phyloP scores from a whole-genome alignment of 2,797 vertebrate genomes.

The Phoxinus dragarum region DNA sequence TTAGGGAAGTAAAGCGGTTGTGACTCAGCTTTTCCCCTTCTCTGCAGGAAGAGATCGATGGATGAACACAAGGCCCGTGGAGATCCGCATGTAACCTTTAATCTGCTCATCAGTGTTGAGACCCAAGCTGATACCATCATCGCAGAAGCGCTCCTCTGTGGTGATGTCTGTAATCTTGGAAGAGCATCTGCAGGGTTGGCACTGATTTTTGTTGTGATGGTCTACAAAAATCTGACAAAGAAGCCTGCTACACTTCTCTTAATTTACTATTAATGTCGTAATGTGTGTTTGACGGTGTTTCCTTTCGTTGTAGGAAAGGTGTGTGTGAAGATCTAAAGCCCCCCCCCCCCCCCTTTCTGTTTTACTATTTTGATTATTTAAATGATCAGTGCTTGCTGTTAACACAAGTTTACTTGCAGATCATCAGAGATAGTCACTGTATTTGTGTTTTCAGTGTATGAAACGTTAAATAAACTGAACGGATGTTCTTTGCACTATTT shows the following conservation, averaged over 20 bases:
- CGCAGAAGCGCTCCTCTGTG: slow-evolving; percentile 41
- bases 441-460: no score
- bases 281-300: not conserved
- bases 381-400: no score
- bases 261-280: not conserved
- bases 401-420: no score
- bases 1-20: no score
- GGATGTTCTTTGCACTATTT: no score
- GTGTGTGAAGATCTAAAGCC: no score
- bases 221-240: slow-evolving; percentile 58
- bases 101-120: not conserved
- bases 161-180: slow-evolving; percentile 56
- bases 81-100: not conserved
- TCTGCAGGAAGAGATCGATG: no score
- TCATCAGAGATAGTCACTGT: no score
- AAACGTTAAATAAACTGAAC: no score
- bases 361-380: no score
- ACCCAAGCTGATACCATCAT: slow-evolving; percentile 61
- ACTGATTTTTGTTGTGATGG: slow-evolving; percentile 46
- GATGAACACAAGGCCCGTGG: not conserved
- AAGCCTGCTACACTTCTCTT: slow-evolving; percentile 55
- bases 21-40: no score
- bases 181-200: slow-evolving; percentile 61
- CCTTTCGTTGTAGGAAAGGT: not conserved
- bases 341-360: no score